Conservation (phyloP, 2,888 invertebrate species). For the Crematogaster levior region DNA sequence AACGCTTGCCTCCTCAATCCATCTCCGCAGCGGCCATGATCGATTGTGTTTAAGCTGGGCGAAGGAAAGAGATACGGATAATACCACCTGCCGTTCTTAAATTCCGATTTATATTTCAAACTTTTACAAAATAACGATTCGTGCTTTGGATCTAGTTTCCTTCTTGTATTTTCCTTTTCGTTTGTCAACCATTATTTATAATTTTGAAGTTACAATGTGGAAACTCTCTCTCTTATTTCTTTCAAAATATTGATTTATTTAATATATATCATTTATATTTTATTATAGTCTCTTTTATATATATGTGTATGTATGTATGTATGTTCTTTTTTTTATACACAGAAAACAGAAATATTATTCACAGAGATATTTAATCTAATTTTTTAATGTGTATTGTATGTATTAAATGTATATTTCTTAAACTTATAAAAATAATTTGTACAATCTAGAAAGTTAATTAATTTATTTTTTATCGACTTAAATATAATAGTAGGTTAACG, state of each 20-base stretch:
- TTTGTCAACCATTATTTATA: slow-evolving; percentile 12
- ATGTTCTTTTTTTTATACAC: background rate
- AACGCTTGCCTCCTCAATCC: slow-evolving; percentile 4
- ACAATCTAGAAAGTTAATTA: background rate
- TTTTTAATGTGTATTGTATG: background rate
- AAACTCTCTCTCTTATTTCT: background rate
- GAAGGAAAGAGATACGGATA: background rate
- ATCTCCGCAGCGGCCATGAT: slow-evolving; percentile 8
- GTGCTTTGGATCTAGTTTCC: background rate
- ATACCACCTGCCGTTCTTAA: slow-evolving; percentile 3
- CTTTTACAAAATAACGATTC: background rate
- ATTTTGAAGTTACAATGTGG: background rate
- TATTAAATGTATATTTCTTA: background rate
- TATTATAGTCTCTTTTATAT: background rate
- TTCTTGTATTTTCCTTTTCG: background rate
- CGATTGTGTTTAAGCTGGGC: slow-evolving; percentile 9
- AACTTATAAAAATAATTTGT: background rate
- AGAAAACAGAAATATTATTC: background rate
- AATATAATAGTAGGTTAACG: background rate
- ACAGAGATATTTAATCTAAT: background rate
- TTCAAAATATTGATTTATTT: background rate
- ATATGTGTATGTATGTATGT: background rate
- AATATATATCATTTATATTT: background rate
- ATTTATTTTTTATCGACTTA: background rate
- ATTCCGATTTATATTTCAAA: slow-evolving; percentile 22